A percentile compares a stretch with the other conserved stretches of the same genome.
These are phyloP conservation scores for Pseudochaenichthys georgianus DNA, from an alignment of 2,797 vertebrate species.

Conservation along the genomic window DNA sequence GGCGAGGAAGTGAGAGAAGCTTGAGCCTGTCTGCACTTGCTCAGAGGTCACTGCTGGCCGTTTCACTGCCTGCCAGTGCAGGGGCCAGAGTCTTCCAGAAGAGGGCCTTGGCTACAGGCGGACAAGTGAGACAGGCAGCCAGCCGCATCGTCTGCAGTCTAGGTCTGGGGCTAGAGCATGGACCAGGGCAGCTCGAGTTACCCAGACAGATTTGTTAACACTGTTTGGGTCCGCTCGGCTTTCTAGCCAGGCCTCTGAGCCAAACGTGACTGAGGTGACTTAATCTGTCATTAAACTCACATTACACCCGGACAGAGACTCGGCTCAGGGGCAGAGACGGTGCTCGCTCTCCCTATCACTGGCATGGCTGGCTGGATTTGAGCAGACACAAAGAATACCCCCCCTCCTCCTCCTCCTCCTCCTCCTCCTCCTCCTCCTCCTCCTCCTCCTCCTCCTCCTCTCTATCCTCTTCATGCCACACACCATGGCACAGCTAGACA, in stretches of 20 bases:
- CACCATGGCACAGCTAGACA: slow-evolving; percentile 82
- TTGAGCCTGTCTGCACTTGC: slow-evolving; percentile 71
- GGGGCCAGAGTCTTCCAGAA: slow-evolving; percentile 80
- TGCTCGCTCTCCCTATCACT: slow-evolving; percentile 79
- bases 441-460: slow-evolving; percentile 53
- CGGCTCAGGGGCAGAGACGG: slow-evolving; percentile 80
- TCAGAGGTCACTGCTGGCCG: slow-evolving; percentile 73
- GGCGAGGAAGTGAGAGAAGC: slow-evolving; percentile 61
- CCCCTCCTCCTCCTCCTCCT: slow-evolving; percentile 49
- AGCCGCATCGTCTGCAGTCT: slow-evolving; percentile 79
- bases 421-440: slow-evolving; percentile 52
- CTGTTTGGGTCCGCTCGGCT: slow-evolving; percentile 83
- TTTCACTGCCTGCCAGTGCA: slow-evolving; percentile 80
- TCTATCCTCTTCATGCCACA: slow-evolving; percentile 79
- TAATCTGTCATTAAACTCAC: slow-evolving; percentile 90
- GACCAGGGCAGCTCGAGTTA: slow-evolving; percentile 85
- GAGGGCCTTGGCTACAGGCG: slow-evolving; percentile 79
- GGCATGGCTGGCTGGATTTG: slow-evolving; percentile 82
- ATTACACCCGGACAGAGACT: slow-evolving; percentile 85
- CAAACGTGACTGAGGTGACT: slow-evolving; percentile 85
- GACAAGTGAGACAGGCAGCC: slow-evolving; percentile 75
- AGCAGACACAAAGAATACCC: slow-evolving; percentile 79
- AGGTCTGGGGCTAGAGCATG: slow-evolving; percentile 77
- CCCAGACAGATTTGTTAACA: slow-evolving; percentile 90
- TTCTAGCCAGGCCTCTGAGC: slow-evolving; percentile 82